These are phyloP conservation scores for Schizaphis graminum DNA, from an alignment of 2,888 invertebrate species.

Conservation along the genomic window DNA sequence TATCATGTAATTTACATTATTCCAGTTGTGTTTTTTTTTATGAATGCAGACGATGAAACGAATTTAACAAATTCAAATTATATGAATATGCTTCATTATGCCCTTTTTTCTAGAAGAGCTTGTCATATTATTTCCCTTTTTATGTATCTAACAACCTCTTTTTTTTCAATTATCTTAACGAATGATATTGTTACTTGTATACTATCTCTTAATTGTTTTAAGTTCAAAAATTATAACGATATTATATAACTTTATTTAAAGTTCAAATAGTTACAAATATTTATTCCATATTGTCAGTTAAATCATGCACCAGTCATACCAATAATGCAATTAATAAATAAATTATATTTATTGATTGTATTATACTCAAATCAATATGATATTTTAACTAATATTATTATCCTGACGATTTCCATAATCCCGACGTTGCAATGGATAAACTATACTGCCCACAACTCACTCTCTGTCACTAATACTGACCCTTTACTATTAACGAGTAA, in stretches of 20 bases:
- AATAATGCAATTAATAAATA: not conserved
- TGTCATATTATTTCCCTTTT: not conserved
- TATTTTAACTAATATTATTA: not conserved
- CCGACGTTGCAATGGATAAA: not conserved
- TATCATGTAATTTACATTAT: not conserved
- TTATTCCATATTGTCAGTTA: not conserved
- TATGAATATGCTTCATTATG: not conserved
- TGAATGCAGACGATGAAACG: not conserved
- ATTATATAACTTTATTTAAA: not conserved
- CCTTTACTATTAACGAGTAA: not conserved
- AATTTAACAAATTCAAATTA: not conserved
- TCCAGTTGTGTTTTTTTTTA: not conserved
- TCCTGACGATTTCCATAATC: not conserved
- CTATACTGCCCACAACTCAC: not conserved
- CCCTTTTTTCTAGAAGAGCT: not conserved
- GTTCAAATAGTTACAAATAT: not conserved
- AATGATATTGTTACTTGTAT: not conserved
- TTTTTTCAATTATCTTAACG: not conserved
- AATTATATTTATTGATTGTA: not conserved
- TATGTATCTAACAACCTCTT: not conserved
- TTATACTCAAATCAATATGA: not conserved
- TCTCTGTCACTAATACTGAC: not conserved
- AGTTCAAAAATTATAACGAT: not conserved
- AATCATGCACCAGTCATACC: not conserved
- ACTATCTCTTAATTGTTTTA: not conserved